Conservation (phyloP, 1,140 invertebrate genomes). For the Heliconius nattereri region DNA sequence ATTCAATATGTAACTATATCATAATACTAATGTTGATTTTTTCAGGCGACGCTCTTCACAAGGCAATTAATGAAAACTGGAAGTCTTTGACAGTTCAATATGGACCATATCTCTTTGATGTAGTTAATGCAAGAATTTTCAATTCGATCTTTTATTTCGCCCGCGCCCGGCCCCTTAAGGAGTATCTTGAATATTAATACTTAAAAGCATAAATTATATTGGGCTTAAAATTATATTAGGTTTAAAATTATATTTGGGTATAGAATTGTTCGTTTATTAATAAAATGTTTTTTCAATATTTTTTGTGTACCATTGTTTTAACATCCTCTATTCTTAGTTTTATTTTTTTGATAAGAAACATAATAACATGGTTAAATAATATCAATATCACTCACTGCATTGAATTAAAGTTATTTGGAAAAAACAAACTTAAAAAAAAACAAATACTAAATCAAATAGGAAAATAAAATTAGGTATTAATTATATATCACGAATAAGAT, state of each 20-base stretch:
- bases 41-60: conserved; percentile 25
- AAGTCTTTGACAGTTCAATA: neutral
- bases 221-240: too few species aligned
- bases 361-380: too few species aligned
- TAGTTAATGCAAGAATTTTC: conserved; percentile 22
- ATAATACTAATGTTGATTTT: neutral
- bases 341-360: too few species aligned
- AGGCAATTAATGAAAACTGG: conserved; percentile 20
- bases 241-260: neutral
- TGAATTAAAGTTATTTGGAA: too few species aligned
- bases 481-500: too few species aligned
- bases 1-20: neutral
- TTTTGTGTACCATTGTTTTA: too few species aligned
- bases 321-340: too few species aligned
- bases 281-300: too few species aligned
- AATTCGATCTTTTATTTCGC: conserved; percentile 9
- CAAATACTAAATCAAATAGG: too few species aligned
- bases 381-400: too few species aligned
- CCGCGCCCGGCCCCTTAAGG: neutral
- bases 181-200: neutral
- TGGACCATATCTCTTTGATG: conserved; percentile 13
- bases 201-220: neutral
- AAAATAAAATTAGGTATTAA: too few species aligned
- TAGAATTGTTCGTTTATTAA: neutral
- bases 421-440: too few species aligned